phyloP scores from a whole-genome alignment of 2,113 vertebrate species.

The Neodon shergylaensis region DNA sequence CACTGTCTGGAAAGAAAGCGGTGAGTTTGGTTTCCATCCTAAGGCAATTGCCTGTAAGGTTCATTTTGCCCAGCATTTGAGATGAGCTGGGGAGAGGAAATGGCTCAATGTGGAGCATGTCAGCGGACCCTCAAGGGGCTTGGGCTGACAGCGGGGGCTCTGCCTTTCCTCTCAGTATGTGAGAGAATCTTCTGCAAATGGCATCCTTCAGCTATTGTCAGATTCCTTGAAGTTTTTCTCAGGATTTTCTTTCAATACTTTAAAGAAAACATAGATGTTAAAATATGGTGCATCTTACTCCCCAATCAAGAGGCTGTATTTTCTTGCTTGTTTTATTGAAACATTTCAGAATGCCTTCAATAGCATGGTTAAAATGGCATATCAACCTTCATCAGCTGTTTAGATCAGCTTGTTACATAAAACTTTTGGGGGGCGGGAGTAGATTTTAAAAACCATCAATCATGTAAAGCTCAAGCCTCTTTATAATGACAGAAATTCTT shows the following conservation, averaged over 20 bases:
- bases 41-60: too few species aligned
- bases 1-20: background rate
- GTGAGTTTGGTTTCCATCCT: background rate
- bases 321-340: conserved; percentile 34
- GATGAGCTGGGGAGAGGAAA: background rate
- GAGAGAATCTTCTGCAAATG: background rate
- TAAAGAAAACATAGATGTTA: conserved; percentile 4
- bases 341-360: conserved; percentile 34
- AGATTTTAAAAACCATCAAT: background rate
- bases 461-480: background rate
- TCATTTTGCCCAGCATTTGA: background rate
- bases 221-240: background rate
- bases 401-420: background rate
- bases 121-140: background rate
- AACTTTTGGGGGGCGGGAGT: background rate
- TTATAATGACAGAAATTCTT: background rate
- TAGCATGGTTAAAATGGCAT: background rate
- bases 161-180: background rate
- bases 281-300: background rate
- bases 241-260: background rate
- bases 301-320: background rate
- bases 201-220: background rate
- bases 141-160: background rate
- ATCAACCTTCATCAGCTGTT: background rate
- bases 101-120: background rate